Base-by-base conservation (phyloP, 2,888 invertebrate genomes). In the Sepiola atlantica region DNA sequence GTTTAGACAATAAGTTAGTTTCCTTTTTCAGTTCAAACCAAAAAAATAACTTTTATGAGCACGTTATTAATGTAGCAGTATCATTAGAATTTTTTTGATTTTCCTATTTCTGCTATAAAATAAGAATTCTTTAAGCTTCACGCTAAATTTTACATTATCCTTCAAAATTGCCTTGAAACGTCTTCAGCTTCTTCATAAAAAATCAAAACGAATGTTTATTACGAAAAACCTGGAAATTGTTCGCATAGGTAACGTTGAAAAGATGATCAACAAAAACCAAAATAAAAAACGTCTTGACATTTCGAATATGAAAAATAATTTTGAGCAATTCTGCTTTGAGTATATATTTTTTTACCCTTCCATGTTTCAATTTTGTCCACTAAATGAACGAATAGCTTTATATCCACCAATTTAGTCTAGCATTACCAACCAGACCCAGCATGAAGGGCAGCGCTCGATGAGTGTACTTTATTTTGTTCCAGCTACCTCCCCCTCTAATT, bases 321-420 rank as follows among this genome's bases (percentile, higher is more conserved):
- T 61, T 77, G 28, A n/a, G 77, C 77, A 77, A n/a, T 8, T 77
- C 32, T 77, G n/a, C 16, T 77, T n/a, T 4, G 32, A n/a, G 16
- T n/a, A n/a, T 77, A n/a, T n/a, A n/a, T n/a, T 32, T 77, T 77
- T 77, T 12, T 45, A 4, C 77, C n/a, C 77, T n/a, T 32, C n/a
- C 77, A n/a, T 77, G 4, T 77, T 2, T 20, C 21, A 12, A 14
- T 3, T n/a, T 77, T 77, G n/a, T n/a, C 6, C 77, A 18, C 14
- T n/a, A 45, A 45, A 45, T 77, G 77, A 61, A 61, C 28, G 10
- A 61, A 77, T n/a, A n/a, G 28, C n/a, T 16, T 77, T 32, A 77
- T 77, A 77, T 77, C 77, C 77, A 32, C 77, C 77, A 77, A 77
- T n/a, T 77, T 32, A 77, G 77, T 77, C 77, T 77, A 77, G n/a